phyloP scores from a whole-genome alignment of 2,888 invertebrate genomes.

The Microplitis deprimator region DNA sequence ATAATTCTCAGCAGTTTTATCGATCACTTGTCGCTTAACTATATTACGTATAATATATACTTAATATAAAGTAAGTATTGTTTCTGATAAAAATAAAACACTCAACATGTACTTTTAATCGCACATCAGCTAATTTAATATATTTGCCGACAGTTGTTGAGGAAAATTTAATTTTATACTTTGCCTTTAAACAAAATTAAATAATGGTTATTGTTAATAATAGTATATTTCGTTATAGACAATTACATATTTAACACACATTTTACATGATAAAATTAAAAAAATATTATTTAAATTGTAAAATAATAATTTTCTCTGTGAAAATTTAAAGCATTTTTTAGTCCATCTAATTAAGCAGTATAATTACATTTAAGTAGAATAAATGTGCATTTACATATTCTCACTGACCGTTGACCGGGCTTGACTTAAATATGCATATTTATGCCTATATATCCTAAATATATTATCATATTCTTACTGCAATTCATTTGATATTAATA shows the following conservation, averaged over 20 bases:
- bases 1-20: background rate
- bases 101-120: background rate
- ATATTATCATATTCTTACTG: background rate
- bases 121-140: background rate
- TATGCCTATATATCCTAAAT: background rate
- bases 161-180: background rate
- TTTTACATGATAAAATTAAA: background rate
- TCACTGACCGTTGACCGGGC: conserved; percentile 10
- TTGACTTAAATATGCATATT: conserved; percentile 14
- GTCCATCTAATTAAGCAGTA: background rate
- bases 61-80: background rate
- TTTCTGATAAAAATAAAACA: background rate
- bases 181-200: background rate
- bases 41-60: background rate
- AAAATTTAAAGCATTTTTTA: background rate
- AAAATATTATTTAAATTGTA: background rate
- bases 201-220: background rate
- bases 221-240: background rate
- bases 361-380: conserved; percentile 16
- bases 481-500: conserved; percentile 1
- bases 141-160: background rate
- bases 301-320: background rate
- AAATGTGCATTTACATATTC: conserved; percentile 21
- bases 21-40: background rate
- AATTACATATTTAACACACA: background rate